These are phyloP conservation scores for Chinchilla lanigera DNA, from an alignment of 2,113 vertebrate species.

Conservation along the genomic window DNA sequence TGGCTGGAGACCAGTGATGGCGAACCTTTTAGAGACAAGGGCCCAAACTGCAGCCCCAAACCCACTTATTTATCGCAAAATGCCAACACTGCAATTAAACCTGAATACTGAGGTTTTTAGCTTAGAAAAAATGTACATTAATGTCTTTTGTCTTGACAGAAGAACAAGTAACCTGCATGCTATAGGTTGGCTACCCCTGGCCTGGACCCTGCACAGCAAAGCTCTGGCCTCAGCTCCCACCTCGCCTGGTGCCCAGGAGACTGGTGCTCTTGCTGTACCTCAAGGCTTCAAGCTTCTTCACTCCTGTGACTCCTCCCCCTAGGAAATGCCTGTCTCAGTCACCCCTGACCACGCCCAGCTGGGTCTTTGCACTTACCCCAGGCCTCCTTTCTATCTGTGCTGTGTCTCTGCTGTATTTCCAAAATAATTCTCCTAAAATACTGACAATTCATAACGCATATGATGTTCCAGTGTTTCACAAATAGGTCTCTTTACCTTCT, in stretches of 20 bases:
- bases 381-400: not conserved
- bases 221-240: accelerated
- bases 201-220: accelerated
- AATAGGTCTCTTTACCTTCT: not conserved
- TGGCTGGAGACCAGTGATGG: not conserved
- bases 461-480: not conserved
- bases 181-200: not conserved
- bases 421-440: no score
- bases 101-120: not conserved
- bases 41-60: not conserved
- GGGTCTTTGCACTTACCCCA: not conserved
- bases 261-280: not conserved
- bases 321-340: not conserved
- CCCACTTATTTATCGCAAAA: not conserved
- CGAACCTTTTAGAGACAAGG: not conserved
- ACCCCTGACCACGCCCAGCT: not conserved
- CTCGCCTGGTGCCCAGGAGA: no score
- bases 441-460: not conserved
- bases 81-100: not conserved
- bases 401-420: not conserved
- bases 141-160: not conserved
- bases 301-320: not conserved
- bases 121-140: not conserved
- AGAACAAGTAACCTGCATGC: not conserved
- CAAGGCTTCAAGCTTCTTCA: not conserved